Conservation (phyloP, 37 sponge, comb jelly and placozoan species). For the Halichondria panicea region DNA sequence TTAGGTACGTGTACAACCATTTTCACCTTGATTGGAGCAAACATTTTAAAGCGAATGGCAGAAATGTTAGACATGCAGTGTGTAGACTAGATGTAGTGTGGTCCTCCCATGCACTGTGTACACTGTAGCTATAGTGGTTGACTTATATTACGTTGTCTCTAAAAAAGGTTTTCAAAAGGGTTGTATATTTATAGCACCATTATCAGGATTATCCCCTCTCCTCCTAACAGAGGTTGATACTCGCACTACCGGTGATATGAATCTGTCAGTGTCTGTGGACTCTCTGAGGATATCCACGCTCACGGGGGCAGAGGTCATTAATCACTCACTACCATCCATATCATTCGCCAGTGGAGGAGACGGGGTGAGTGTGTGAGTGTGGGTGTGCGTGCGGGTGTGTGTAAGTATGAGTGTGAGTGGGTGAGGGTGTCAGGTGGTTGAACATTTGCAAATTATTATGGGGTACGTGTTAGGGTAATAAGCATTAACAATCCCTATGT, state of each 20-base stretch:
- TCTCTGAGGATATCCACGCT: slow-evolving; percentile 63
- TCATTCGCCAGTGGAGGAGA: slow-evolving; percentile 94
- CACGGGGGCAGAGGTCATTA: no score
- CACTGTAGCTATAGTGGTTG: neutral
- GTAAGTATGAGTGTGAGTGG: neutral
- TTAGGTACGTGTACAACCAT: no score
- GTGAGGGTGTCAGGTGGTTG: neutral
- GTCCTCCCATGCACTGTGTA: neutral
- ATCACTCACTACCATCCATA: slow-evolving; percentile 74
- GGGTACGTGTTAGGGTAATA: no score
- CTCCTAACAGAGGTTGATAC: slow-evolving; percentile 32
- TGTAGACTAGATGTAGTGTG: no score
- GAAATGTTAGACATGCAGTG: no score
- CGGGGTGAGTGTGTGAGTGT: slow-evolving; percentile 58
- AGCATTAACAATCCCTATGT: no score
- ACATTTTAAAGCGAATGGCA: no score
- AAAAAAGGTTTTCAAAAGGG: no score
- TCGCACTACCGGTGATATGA: slow-evolving; percentile 52
- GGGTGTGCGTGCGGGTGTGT: neutral
- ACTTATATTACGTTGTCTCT: no score
- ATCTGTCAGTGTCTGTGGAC: slow-evolving; percentile 67
- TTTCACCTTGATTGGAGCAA: no score
- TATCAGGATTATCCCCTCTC: neutral
- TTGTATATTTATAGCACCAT: neutral
- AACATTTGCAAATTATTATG: no score